Conservation (phyloP, 2,888 invertebrate species). For the Trachelus troglodyta region DNA sequence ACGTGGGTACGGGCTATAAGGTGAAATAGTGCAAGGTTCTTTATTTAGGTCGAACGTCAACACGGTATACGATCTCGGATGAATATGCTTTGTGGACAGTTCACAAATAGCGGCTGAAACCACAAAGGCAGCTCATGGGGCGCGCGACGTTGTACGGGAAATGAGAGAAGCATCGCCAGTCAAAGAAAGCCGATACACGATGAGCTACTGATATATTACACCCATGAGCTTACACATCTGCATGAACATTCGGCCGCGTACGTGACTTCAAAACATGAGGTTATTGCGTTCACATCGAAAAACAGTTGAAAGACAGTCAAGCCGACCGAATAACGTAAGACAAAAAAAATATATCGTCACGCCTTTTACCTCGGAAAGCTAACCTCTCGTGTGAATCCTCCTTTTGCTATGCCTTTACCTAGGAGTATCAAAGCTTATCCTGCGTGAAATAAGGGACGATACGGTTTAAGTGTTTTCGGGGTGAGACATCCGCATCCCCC, state of each 20-base stretch:
- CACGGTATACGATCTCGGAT: constrained; percentile 37
- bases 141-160: constrained; percentile 15
- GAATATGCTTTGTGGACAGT: constrained; percentile 48
- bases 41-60: constrained; percentile 56
- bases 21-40: constrained; percentile 40
- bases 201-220: constrained; percentile 19
- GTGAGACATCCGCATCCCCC: neutral
- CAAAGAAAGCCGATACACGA: constrained; percentile 19
- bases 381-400: neutral
- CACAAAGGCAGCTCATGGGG: constrained; percentile 38
- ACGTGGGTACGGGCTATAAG: constrained; percentile 16
- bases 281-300: neutral
- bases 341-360: neutral
- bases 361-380: neutral
- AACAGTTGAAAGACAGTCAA: neutral
- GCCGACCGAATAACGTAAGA: neutral
- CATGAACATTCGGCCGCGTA: neutral
- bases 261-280: neutral
- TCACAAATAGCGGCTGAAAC: constrained; percentile 45
- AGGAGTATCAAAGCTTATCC: neutral
- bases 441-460: neutral
- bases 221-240: neutral
- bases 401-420: neutral
- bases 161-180: constrained; percentile 20
- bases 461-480: neutral